Conservation (phyloP, 2,888 invertebrate genomes). For the Drosophila paranaensis region DNA sequence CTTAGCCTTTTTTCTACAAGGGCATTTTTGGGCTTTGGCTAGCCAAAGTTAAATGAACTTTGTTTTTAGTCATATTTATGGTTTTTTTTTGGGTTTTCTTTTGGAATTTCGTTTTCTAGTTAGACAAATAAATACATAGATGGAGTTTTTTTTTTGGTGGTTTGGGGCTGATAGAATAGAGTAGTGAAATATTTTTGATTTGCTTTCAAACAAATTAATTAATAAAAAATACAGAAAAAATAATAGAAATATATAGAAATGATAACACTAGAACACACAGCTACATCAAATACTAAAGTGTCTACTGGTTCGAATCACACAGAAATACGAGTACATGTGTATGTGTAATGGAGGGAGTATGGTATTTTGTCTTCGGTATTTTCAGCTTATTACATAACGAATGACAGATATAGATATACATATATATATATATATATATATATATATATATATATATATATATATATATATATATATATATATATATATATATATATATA, state of each 20-base stretch:
- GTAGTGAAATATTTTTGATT: slow-evolving; percentile 18
- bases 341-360: slow-evolving; percentile 8
- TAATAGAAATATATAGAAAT: slow-evolving; percentile 10
- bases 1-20: not conserved
- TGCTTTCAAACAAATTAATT: slow-evolving; percentile 16
- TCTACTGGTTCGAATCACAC: slow-evolving; percentile 72
- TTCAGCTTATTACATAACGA: slow-evolving; percentile 10
- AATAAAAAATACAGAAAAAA: slow-evolving; percentile 14
- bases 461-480: too few species aligned
- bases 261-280: slow-evolving; percentile 26
- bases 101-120: slow-evolving; percentile 60
- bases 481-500: too few species aligned
- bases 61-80: slow-evolving; percentile 18
- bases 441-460: too few species aligned
- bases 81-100: slow-evolving; percentile 15
- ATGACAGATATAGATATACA: slow-evolving; percentile 8
- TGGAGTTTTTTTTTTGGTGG: not conserved
- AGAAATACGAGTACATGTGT: slow-evolving; percentile 47
- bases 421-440: not conserved
- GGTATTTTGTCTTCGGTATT: slow-evolving; percentile 3
- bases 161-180: slow-evolving; percentile 15
- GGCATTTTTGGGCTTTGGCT: not conserved
- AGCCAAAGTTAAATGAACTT: slow-evolving; percentile 1
- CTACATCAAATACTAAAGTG: slow-evolving; percentile 49
- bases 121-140: slow-evolving; percentile 62